Evolutionary conservation across 2,888 invertebrate genomes (phyloP).

Genomic region (Trimorus sp.): DNA sequence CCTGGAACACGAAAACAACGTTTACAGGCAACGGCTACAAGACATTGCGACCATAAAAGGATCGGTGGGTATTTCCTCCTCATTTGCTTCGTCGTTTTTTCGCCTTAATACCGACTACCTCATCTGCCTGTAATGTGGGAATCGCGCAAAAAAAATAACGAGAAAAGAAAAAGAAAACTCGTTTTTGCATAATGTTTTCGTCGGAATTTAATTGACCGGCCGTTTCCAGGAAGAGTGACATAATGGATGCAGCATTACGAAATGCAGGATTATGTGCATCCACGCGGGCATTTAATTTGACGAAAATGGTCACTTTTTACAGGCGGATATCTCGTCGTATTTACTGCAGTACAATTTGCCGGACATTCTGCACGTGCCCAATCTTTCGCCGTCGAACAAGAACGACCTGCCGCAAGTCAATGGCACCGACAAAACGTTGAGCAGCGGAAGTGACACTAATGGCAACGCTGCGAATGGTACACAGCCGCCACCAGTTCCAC

Average conservation of each 20-base stretch:
- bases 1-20: constrained; percentile 92
- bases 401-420: constrained; percentile 74
- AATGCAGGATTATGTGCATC: constrained; percentile 17
- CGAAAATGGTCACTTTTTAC: constrained; percentile 33
- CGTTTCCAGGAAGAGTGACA: constrained; percentile 40
- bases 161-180: constrained; percentile 19
- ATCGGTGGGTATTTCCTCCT: constrained; percentile 73
- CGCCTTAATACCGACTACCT: not conserved
- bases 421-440: constrained; percentile 72
- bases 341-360: constrained; percentile 82
- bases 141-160: not conserved
- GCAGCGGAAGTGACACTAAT: constrained; percentile 75
- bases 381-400: constrained; percentile 66
- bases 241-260: constrained; percentile 25
- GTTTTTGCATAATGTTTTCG: constrained; percentile 46
- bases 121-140: constrained; percentile 15
- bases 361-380: constrained; percentile 81
- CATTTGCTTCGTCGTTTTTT: not conserved
- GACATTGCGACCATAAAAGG: constrained; percentile 84
- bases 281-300: constrained; percentile 12
- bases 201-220: constrained; percentile 21
- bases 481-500: constrained; percentile 78
- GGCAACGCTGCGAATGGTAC: constrained; percentile 80
- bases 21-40: constrained; percentile 91
- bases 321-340: constrained; percentile 83